Evolutionary conservation across 1,140 invertebrate species (phyloP), one percentile per base, ranked within the genome.

Genomic region (Polypedilum vanderplanki): DNA sequence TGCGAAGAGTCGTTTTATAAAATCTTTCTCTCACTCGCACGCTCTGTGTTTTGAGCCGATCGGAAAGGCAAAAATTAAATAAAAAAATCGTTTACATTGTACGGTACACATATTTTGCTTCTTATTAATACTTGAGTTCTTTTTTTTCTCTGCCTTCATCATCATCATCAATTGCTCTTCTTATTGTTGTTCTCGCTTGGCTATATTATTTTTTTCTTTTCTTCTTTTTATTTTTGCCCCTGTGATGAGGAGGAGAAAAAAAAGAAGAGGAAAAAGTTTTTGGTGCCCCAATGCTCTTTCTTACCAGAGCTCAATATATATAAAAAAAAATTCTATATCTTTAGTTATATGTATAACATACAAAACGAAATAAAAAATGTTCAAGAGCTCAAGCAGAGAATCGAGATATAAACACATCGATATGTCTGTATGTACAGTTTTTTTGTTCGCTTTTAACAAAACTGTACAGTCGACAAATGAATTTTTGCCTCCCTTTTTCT

Each of bases 31-130:
- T 3, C 24, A 57, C 46, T 57, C 24, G 24, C 24, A 5, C 24
- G n/a, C 12, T 57, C 46, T 57, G 46, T 57, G 46, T 57, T 57
- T 57, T 57, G 46, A 57, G 65, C 65, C 65, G 65, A 70, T 70
- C 65, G 65, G 24, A 70, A 70, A 22, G 7, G 65, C 8, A 57
- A 57, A 70, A 70, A 70, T 70, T 70, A 70, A 70, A 70, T 70
- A 70, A 70, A 22, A 67, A 70, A 70, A 70, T 20, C 65, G 20
- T 70, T 70, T 70, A 70, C 65, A 70, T 70, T 70, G 65, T 70
- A 70, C 65, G 65, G 65, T 70, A 70, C 65, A 70, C 65, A 70
- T 70, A 70, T 70, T 70, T 70, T 70, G 20, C 65, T 70, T 70
- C 65, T 70, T 70, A 70, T 70, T 70, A 70, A 70, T 70, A 70